phyloP scores from a whole-genome alignment of 2,797 vertebrate species.

The Austrolebias charrua region DNA sequence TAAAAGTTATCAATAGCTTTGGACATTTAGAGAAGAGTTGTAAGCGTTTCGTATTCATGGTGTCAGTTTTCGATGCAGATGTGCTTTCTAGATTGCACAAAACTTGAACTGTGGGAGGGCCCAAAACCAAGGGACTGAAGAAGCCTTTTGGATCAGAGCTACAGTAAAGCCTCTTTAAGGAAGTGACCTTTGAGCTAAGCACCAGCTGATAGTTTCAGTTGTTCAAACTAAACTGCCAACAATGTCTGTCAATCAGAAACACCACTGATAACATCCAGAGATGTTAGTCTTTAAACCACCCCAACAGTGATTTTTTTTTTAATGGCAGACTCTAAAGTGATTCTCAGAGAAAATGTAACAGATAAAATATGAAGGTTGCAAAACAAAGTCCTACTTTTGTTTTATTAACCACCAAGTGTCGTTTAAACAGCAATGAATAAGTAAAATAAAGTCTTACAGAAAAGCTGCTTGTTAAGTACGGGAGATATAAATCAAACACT shows the following conservation, averaged over 20 bases:
- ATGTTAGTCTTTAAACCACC: constrained; percentile 5
- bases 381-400: no score
- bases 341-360: background rate
- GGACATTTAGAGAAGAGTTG: no score
- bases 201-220: background rate
- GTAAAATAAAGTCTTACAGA: no score
- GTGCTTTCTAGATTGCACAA: background rate
- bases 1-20: no score
- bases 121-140: background rate
- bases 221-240: constrained; percentile 7
- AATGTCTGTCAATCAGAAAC: constrained; percentile 2
- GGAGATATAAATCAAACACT: no score
- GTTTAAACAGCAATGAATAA: no score
- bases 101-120: no score
- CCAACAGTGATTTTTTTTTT: constrained; percentile 11
- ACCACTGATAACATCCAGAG: constrained; percentile 25
- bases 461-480: no score
- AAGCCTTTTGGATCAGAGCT: background rate
- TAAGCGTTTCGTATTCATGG: background rate
- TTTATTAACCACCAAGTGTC: no score
- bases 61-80: background rate
- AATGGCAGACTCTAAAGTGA: constrained; percentile 15
- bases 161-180: background rate
- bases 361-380: background rate
- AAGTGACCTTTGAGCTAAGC: background rate